phyloP scores from a whole-genome alignment of 2,888 invertebrate species.

The Rhaphigaster nebulosa region DNA sequence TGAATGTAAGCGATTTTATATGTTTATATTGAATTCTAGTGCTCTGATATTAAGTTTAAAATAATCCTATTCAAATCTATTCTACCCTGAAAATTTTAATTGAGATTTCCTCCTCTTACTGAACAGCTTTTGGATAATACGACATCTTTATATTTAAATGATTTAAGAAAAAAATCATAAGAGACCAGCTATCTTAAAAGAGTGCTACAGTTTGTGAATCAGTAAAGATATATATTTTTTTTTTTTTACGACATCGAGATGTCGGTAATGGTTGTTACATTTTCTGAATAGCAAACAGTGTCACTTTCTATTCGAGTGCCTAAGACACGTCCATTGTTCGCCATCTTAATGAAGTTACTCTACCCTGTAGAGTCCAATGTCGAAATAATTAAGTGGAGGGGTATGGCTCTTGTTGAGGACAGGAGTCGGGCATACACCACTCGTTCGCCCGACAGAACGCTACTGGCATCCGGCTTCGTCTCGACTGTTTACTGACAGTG shows the following conservation, averaged over 20 bases:
- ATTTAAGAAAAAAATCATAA: not conserved
- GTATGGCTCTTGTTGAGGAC: not conserved
- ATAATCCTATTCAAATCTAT: no score
- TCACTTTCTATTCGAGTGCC: not conserved
- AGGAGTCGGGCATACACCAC: not conserved
- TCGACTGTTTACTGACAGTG: not conserved
- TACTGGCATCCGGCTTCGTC: not conserved
- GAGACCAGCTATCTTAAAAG: not conserved
- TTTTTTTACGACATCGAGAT: not conserved
- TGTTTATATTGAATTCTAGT: no score
- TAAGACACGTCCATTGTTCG: not conserved
- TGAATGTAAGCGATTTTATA: no score
- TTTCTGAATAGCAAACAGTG: constrained; percentile 22
- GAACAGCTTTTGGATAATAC: no score
- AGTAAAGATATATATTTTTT: not conserved
- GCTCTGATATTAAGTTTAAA: no score
- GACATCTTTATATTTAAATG: not conserved
- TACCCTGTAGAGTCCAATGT: not conserved
- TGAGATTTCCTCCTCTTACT: no score
- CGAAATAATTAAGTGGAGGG: not conserved
- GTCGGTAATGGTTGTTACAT: not conserved
- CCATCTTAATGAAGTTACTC: constrained; percentile 21
- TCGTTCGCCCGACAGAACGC: not conserved
- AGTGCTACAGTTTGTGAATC: not conserved
- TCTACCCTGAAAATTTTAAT: no score